phyloP scores from a whole-genome alignment of 2,113 vertebrate genomes.

The Eptatretus burgeri region DNA sequence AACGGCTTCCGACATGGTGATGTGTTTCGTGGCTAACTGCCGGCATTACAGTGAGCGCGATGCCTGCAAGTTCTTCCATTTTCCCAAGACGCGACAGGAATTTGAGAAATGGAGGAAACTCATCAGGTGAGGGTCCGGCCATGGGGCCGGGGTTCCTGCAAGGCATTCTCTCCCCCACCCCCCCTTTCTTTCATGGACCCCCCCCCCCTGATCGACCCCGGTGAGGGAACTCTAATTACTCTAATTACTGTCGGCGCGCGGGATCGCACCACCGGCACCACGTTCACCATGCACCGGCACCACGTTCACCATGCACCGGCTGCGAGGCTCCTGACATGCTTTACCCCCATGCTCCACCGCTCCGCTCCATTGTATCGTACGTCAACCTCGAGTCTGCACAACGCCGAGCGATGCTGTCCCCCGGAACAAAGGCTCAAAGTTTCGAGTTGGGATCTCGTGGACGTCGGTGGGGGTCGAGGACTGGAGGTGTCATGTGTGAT shows the following conservation, averaged over 20 bases:
- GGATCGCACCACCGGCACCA: not conserved
- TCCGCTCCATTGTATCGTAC: too few relatives aligned
- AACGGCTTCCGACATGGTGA: not conserved
- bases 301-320: too few relatives aligned
- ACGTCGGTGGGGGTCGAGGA: too few relatives aligned
- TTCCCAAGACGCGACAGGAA: slow-evolving; percentile 6
- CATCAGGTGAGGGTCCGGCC: slow-evolving; percentile 4
- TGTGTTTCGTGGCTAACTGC: slow-evolving; percentile 4
- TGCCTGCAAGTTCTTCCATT: slow-evolving; percentile 5
- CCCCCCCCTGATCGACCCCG: not conserved
- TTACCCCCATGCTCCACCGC: too few relatives aligned
- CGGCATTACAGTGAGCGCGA: slow-evolving; percentile 6
- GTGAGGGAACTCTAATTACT: not conserved
- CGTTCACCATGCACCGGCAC: too few relatives aligned
- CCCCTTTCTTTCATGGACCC: not conserved
- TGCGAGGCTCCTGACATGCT: too few relatives aligned
- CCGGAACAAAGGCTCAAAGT: too few relatives aligned
- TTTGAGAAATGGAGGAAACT: slow-evolving; percentile 5
- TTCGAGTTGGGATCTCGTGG: too few relatives aligned
- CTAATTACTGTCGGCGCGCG: not conserved
- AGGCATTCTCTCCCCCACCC: too few relatives aligned
- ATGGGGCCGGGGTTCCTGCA: not conserved
- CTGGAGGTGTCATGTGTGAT: too few relatives aligned
- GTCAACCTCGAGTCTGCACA: too few relatives aligned
- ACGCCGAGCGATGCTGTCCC: too few relatives aligned